phyloP scores from a whole-genome alignment of 1,140 invertebrate genomes.

The Acarapis woodi region DNA sequence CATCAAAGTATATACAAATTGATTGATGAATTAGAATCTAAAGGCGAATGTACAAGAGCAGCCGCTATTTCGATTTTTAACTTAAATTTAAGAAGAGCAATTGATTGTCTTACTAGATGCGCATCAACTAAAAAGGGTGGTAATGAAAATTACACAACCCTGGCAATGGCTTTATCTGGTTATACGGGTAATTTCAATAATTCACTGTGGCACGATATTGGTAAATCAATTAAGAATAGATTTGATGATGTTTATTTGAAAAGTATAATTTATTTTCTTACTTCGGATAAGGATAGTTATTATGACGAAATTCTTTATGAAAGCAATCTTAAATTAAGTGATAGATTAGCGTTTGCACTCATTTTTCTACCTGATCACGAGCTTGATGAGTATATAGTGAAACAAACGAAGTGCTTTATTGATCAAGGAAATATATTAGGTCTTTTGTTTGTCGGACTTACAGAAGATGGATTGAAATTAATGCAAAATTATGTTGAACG shows the following conservation, averaged over 20 bases:
- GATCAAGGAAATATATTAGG: conserved; percentile 51
- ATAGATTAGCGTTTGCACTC: conserved; percentile 75
- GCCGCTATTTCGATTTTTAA: conserved; percentile 71
- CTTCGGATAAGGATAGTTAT: conserved; percentile 34
- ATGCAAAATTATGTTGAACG: conserved; percentile 61
- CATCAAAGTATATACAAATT: not conserved
- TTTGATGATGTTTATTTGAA: conserved; percentile 61
- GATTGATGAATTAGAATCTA: conserved; percentile 13
- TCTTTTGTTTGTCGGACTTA: conserved; percentile 45
- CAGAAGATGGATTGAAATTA: conserved; percentile 28
- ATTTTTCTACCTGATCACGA: conserved; percentile 45
- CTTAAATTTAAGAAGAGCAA: conserved; percentile 44
- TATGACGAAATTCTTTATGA: conserved; percentile 43
- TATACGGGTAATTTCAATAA: conserved; percentile 18
- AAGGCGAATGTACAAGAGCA: conserved; percentile 35
- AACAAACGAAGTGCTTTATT: conserved; percentile 33
- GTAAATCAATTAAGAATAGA: conserved; percentile 31
- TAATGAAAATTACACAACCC: conserved; percentile 21
- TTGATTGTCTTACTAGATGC: conserved; percentile 47
- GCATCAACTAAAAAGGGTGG: conserved; percentile 10
- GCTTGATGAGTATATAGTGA: conserved; percentile 42
- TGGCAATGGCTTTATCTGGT: conserved; percentile 66
- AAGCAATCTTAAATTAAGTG: conserved; percentile 44
- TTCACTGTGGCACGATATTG: conserved; percentile 50
- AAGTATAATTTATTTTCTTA: conserved; percentile 69